A percentile compares a stretch with the other conserved stretches of the same genome.
Evolutionary conservation across 37 sponge, comb jelly and placozoan species (phyloP).

Genomic region (Mnemiopsis leidyi): DNA sequence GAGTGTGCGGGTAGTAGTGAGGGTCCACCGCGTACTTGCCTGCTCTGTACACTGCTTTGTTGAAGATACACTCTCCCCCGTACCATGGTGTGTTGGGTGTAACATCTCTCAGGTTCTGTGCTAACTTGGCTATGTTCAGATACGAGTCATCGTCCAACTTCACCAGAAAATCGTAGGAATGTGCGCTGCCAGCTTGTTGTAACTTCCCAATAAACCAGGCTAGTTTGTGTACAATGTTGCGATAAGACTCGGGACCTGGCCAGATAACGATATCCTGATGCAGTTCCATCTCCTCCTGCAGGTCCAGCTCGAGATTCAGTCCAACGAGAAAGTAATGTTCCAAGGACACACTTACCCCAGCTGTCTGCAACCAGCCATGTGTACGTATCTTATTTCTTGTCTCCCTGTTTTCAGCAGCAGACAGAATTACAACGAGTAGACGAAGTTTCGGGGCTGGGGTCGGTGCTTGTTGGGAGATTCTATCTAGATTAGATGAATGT

Average conservation of each 20-base stretch:
- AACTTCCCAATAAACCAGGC: constrained; percentile 2
- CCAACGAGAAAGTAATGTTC: neutral
- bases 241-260: constrained; percentile 56
- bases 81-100: neutral
- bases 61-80: constrained; percentile 44
- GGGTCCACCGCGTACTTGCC: constrained; percentile 17
- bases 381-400: neutral
- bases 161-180: neutral
- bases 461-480: too few relatives aligned
- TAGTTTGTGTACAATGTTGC: constrained; percentile 33
- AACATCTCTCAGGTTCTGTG: neutral
- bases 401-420: neutral
- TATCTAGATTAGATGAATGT: too few relatives aligned
- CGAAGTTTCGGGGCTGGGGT: too few relatives aligned
- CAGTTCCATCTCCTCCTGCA: neutral
- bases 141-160: constrained; percentile 44
- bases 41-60: neutral
- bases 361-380: neutral
- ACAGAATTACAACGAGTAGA: neutral
- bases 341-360: neutral
- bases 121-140: neutral
- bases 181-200: neutral
- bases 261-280: neutral
- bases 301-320: neutral
- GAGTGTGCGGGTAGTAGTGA: neutral